Base-by-base conservation (phyloP, 2,113 vertebrate species). In the Clarias batrachus region DNA sequence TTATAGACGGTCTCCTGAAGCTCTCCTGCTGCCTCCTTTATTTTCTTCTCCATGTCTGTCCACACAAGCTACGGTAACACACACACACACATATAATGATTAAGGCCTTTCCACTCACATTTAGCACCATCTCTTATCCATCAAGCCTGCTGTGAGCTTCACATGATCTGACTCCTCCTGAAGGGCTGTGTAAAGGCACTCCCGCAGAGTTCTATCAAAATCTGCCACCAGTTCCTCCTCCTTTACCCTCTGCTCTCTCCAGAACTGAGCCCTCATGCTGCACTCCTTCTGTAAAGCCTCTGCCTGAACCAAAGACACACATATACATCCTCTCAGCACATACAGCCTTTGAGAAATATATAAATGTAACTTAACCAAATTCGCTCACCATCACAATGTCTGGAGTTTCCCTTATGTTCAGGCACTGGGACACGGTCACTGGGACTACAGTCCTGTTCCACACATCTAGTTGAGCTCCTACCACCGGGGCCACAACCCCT, bases 221-320 rank as follows among this genome's bases (percentile, higher is more conserved):
- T 94, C 92, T 54, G 86, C 90, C 0, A 93, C 89, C 6, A 97
- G 90, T 73, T 62, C 86, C 60, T 94, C 93, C 86, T 97, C 97
- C 78, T 94, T 94, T 56, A 92, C 89, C 11, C 91, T 93, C 92
- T 96, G 97, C 87, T 88, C 85, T 1, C 88, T 85, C 96, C 97
- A 96, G 91, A 95, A 95, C 41, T 30, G 84, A 79, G 91, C 93
- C 30, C 94, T 93, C 48, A 90, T 88, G 54, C 83, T 93, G 57
- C 93, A 90, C 87, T 98, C 97, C 82, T 88, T 93, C 87, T 96
- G 96, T 87, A 97, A 91, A 4, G 91, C 87, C 48, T 95, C 95
- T 82, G 93, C 82, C 97, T 97, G 88, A 27, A 91, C 70, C 10
- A n/a, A 63, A 23, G 91, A 85, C 27, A 88, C 77, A 59, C 57